Base-by-base conservation (phyloP, 2,113 vertebrate species). In the Sapayoa aenigma region DNA sequence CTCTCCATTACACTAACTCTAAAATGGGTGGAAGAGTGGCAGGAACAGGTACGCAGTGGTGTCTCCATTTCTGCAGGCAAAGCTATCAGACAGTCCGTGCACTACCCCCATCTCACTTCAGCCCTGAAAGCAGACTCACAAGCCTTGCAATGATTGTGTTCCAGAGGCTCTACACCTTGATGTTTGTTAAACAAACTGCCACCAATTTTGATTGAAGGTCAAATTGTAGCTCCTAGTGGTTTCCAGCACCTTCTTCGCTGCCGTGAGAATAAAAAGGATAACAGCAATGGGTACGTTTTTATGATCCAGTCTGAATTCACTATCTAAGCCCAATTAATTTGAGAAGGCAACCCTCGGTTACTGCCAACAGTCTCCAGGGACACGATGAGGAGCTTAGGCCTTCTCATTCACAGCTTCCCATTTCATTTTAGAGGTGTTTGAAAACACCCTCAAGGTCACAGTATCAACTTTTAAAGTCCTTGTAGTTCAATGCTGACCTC, bases 401-500 rank as follows among this genome's bases (percentile, higher is more conserved):
- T 33, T 25, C 35, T 75, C 35, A 44, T 59, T 59, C 39, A 47
- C 33, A 52, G 27, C 23, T 82, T 86, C n/a, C 35, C 9, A 14
- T 10, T 59, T 73, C 46, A 25, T 86, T 72, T 46, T 23, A n/a
- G 30, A 31, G 25, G 37, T 5, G 1, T 74, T 46, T 77, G 59
- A 71, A 63, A 87, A 71, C 33, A 63, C 25, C 2, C 18, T 62
- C 6, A 22, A 47, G 11, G 17, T 53, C 55, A 91, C 20, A 67
- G 8, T 6, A 42, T 2, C 0, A 0, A 30, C 21, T 30, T 56
- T 41, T 9, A 47, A 87, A 75, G 28, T 46, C 14, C 12, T 12
- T 19, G 12, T 19, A 33, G 25, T 28, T 30, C 50, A 42, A 25
- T 3, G 7, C 4, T 77, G 44, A 44, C 17, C 4, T 62, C 37